Evolutionary conservation across 2,888 invertebrate species (phyloP), one percentile per base, ranked within the genome.

Genomic region (Perithous albicinctus): DNA sequence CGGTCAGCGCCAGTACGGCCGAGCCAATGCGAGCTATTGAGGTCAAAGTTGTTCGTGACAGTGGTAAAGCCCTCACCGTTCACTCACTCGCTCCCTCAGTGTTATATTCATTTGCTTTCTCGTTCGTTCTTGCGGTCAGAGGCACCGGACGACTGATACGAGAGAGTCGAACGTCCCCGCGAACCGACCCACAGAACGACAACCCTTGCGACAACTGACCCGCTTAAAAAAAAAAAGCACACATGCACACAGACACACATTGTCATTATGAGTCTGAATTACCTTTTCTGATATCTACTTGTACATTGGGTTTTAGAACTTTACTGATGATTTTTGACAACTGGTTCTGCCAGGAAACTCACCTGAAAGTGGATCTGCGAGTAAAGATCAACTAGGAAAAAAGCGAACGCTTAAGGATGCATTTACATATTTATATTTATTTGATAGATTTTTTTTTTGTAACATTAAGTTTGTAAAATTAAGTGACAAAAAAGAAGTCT

Each of bases 11-110:
- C 61, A 59, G 76, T 76, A 70, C 63, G 18, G 35, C 35, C 51
- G 76, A 80, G 76, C 86, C 87, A 86, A 88, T 88, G 87, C 87
- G 85, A 85, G 85, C 86, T 85, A 91, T 91, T 86, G 88, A 87
- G 91, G 91, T 91, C 91, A 91, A 89, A 90, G 90, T 89, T 90
- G 88, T 89, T 88, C 86, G 84, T 85, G 84, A 84, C 82, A 81
- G 84, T 84, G 84, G 79, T 79, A 75, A 78, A 78, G 67, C 69
- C 72, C 70, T 67, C 78, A 29, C 41, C 32, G 59, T 29, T 54
- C 15, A 5, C 67, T 74, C 67, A 29, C 41, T 73, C 69, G 51
- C 51, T 32, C 54, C 6, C 69, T 1, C 18, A 7, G 32, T 32
- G 59, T 15, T 59, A 20, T 12, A 35, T 63, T 20, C 18, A 20